Evolutionary conservation across 2,888 invertebrate genomes (phyloP).

Genomic region (Boloria selene): DNA sequence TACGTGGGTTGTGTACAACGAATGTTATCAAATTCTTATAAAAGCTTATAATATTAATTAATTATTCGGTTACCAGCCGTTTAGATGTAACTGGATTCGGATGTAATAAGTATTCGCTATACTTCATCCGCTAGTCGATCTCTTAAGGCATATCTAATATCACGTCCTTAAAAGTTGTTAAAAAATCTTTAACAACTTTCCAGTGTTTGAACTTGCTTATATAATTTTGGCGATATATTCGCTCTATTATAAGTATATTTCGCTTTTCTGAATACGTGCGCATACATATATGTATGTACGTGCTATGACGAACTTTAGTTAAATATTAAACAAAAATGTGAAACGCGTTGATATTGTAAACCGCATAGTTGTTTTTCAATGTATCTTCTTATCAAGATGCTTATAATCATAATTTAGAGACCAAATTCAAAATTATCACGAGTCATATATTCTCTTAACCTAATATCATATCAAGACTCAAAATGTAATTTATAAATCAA

Average conservation of each 20-base stretch:
- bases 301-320: background rate
- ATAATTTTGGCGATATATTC: slow-evolving; percentile 17
- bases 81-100: slow-evolving; percentile 44
- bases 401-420: slow-evolving; percentile 1
- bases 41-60: slow-evolving; percentile 14
- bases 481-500: background rate
- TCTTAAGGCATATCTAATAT: slow-evolving; percentile 23
- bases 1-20: slow-evolving; percentile 72
- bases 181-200: slow-evolving; percentile 30
- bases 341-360: slow-evolving; percentile 6
- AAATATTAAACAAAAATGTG: background rate
- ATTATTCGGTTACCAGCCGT: slow-evolving; percentile 30
- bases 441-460: background rate
- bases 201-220: slow-evolving; percentile 43
- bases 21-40: slow-evolving; percentile 49
- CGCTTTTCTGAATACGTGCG: slow-evolving; percentile 5
- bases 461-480: background rate
- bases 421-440: slow-evolving; percentile 2
- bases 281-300: background rate
- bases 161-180: slow-evolving; percentile 28
- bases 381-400: background rate
- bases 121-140: slow-evolving; percentile 24
- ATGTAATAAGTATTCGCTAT: slow-evolving; percentile 27
- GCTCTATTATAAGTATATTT: slow-evolving; percentile 23
- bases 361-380: slow-evolving; percentile 3